These are phyloP conservation scores for Oceanodroma tethys DNA, from an alignment of 2,113 vertebrate species.

Conservation along the genomic window DNA sequence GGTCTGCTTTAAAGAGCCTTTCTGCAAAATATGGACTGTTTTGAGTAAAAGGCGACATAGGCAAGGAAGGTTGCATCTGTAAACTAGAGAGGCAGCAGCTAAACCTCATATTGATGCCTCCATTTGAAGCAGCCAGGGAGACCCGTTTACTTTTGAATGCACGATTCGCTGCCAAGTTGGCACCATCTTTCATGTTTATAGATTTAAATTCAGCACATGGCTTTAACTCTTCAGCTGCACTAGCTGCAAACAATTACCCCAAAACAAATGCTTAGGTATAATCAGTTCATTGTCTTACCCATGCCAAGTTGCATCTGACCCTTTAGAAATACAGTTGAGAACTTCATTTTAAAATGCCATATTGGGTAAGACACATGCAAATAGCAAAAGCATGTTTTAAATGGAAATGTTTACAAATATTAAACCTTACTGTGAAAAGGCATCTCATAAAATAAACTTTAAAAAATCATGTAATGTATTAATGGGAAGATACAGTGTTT, in stretches of 20 bases:
- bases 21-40: constrained; percentile 6
- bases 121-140: constrained; percentile 41
- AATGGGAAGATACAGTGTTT: neutral
- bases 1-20: neutral
- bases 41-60: neutral
- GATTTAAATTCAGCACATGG: constrained; percentile 70
- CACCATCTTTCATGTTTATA: constrained; percentile 52
- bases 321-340: neutral
- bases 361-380: neutral
- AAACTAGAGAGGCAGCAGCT: constrained; percentile 1
- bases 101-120: constrained; percentile 42
- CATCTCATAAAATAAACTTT: neutral
- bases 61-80: neutral
- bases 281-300: constrained; percentile 42
- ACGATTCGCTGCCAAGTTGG: constrained; percentile 51
- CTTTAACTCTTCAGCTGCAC: constrained; percentile 69
- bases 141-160: constrained; percentile 32
- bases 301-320: constrained; percentile 23
- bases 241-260: constrained; percentile 56
- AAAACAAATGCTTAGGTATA: constrained; percentile 56
- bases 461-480: neutral
- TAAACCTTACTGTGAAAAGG: neutral
- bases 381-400: neutral
- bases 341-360: neutral
- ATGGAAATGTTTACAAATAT: constrained; percentile 28